Base-by-base conservation (phyloP, 2,888 invertebrate genomes). In the Mythimna albipuncta region DNA sequence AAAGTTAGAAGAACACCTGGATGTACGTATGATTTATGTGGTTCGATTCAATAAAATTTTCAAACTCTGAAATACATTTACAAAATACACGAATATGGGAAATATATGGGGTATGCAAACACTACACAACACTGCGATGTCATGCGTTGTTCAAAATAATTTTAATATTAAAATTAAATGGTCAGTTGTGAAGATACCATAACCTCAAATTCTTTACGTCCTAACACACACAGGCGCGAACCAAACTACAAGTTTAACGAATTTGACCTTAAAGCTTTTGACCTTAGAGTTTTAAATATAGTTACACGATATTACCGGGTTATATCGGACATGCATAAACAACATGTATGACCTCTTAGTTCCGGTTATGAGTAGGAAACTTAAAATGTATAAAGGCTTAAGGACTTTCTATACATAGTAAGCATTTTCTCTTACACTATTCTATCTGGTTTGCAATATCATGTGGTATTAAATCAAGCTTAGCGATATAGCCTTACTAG, bases 281-380 rank as follows among this genome's bases (percentile, higher is more conserved):
- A 81, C 81, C 79, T 79, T 72, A 69, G 59, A 73, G 65, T 65
- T 59, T 61, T 69, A 78, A 64, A 54, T 78, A 38, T 7, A 69
- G 62, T 61, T 64, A 68, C 67, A 63, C 9, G 72, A 59, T 68
- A 79, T 58, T 57, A 65, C 38, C 72, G 57, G 66, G 32, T 80
- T 57, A 57, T 68, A 69, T 83, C 35, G 63, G 64, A 71, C 76
- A 77, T 72, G 76, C 69, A 80, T 44, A 50, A 59, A 69, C 44
- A 59, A 68, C 68, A 72, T 50, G 68, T 75, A 59, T 86, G 80
- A 76, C 75, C 81, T 78, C 61, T 66, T 62, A 78, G 64, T 83
- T 85, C 77, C 85, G 78, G 74, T 64, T 52, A 26, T 16, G 10
- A 47, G 35, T 52, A 75, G 1, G 7, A 2, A 66, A 44, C 11